Evolutionary conservation across 2,797 vertebrate species (phyloP).

Genomic region (Orestias chungarensis): DNA sequence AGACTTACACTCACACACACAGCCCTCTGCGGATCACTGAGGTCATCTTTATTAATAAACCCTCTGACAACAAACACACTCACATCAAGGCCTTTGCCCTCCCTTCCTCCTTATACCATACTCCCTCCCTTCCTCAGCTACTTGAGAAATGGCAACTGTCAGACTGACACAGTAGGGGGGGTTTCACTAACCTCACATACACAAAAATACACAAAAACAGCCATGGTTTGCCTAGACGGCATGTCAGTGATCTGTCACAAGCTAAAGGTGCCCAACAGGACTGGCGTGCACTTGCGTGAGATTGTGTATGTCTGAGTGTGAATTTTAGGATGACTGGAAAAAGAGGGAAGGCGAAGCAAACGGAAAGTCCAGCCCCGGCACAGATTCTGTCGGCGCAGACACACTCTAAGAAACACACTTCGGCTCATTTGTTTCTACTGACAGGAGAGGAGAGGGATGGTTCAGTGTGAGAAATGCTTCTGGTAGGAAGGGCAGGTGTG

Average conservation of each 20-base stretch:
- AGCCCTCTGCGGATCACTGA: conserved; percentile 56
- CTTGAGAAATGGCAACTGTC: conserved; percentile 71
- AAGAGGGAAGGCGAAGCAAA: conserved; percentile 42
- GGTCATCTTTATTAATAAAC: conserved; percentile 86
- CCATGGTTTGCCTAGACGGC: conserved; percentile 47
- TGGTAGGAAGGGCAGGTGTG: conserved; percentile 56
- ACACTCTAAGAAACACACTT: conserved; percentile 60
- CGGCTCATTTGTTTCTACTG: conserved; percentile 73
- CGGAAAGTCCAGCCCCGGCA: conserved; percentile 53
- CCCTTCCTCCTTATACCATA: conserved; percentile 40
- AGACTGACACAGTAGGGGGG: conserved; percentile 62
- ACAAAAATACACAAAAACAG: conserved; percentile 25
- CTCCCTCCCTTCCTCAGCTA: conserved; percentile 49
- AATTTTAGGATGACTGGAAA: background rate
- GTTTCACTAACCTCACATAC: conserved; percentile 43
- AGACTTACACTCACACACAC: conserved; percentile 15
- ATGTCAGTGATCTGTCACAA: conserved; percentile 75
- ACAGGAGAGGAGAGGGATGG: conserved; percentile 67
- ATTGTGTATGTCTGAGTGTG: conserved; percentile 13
- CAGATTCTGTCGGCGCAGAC: conserved; percentile 36
- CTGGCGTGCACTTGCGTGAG: conserved; percentile 34
- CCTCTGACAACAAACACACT: conserved; percentile 76
- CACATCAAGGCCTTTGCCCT: conserved; percentile 58
- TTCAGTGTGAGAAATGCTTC: conserved; percentile 39
- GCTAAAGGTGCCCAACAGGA: conserved; percentile 68